A percentile compares a stretch with the other conserved stretches of the same genome.
Evolutionary conservation across 2,888 invertebrate genomes (phyloP).

Genomic region (Habrosyne pyritoides): DNA sequence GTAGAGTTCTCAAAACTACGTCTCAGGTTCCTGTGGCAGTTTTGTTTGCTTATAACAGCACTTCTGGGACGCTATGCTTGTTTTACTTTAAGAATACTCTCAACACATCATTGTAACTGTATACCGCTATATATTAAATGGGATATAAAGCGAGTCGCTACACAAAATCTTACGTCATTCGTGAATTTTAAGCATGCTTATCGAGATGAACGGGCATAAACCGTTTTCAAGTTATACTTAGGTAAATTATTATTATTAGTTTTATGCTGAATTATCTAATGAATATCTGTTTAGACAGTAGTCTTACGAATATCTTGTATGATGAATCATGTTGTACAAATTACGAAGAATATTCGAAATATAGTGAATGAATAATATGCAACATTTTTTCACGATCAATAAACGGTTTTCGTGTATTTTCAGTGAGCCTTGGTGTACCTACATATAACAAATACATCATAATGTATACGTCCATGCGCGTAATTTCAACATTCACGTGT

Average conservation of each 20-base stretch:
- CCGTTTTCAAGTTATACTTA: no score
- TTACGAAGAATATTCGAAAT: no score
- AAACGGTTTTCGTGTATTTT: background rate
- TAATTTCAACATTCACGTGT: conserved; percentile 1
- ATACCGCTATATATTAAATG: background rate
- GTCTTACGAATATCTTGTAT: no score
- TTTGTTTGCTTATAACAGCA: conserved; percentile 46
- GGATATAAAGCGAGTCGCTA: background rate
- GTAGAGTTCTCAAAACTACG: conserved; percentile 44
- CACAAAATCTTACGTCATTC: background rate
- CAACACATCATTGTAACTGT: background rate
- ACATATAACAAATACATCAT: background rate
- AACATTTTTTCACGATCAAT: no score
- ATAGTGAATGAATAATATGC: no score
- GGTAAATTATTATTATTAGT: no score
- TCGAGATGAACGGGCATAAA: background rate
- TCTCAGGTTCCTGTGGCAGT: conserved; percentile 17
- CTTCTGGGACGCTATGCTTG: conserved; percentile 28
- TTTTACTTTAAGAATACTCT: conserved; percentile 1
- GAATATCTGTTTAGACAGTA: no score
- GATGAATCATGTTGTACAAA: no score
- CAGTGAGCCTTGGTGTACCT: background rate
- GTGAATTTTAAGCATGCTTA: background rate
- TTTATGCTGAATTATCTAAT: no score
- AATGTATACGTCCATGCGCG: background rate